These are phyloP conservation scores for Macrobrachium nipponense DNA, from an alignment of 1,140 invertebrate species.

Conservation along the genomic window DNA sequence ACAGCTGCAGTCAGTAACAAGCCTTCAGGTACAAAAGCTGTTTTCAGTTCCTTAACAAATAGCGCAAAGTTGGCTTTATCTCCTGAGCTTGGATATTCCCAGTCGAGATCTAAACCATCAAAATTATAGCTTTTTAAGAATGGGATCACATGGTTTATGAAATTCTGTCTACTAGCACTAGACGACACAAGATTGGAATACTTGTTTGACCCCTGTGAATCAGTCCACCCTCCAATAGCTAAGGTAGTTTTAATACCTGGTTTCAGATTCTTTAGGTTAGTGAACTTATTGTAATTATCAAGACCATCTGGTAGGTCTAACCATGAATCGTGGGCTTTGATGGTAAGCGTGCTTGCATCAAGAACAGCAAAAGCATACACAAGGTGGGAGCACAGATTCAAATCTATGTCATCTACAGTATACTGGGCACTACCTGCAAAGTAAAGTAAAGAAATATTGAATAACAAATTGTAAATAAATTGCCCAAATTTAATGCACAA, in stretches of 20 bases:
- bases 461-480: too few species aligned
- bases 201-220: conserved; percentile 13
- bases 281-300: conserved; percentile 62
- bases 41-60: conserved; percentile 77
- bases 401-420: conserved; percentile 78
- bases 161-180: conserved; percentile 77
- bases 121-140: conserved; percentile 82
- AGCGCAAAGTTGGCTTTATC: conserved; percentile 76
- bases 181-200: conserved; percentile 72
- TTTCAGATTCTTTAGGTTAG: conserved; percentile 75
- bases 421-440: conserved; percentile 80
- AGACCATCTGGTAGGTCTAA: conserved; percentile 73
- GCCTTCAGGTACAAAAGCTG: conserved; percentile 80
- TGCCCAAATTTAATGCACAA: too few species aligned
- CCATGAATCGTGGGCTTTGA: conserved; percentile 77
- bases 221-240: conserved; percentile 70
- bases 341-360: conserved; percentile 77
- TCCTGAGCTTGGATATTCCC: conserved; percentile 88
- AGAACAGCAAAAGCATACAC: conserved; percentile 90
- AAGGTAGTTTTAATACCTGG: conserved; percentile 79
- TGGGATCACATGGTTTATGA: conserved; percentile 80
- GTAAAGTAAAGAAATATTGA: too few species aligned
- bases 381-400: conserved; percentile 82
- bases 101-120: conserved; percentile 86
- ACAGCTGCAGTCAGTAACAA: conserved; percentile 78